These are phyloP conservation scores for Myrmecobius fasciatus DNA, from an alignment of 2,113 vertebrate genomes.

Conservation along the genomic window DNA sequence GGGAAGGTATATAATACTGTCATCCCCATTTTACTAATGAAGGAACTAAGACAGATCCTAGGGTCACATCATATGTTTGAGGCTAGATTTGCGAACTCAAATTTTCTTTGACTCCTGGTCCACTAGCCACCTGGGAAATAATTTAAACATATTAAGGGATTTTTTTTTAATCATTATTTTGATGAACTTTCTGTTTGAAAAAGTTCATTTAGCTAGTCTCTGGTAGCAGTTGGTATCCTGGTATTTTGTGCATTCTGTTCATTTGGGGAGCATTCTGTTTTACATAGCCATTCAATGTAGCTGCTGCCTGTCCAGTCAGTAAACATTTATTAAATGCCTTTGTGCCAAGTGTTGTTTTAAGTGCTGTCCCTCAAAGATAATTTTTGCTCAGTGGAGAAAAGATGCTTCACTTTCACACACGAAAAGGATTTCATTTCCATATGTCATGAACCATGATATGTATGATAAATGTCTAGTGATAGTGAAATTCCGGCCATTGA, in stretches of 20 bases:
- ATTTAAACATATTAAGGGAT: background rate
- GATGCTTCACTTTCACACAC: background rate
- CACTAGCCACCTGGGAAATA: background rate
- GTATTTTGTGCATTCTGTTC: background rate
- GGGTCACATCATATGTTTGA: background rate
- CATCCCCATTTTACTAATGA: conserved; percentile 41
- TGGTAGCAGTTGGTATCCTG: background rate
- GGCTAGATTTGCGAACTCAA: background rate
- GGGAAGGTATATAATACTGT: background rate
- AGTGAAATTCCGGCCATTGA: background rate
- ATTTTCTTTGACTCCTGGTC: background rate
- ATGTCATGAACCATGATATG: background rate
- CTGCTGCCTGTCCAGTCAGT: background rate
- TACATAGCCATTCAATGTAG: background rate
- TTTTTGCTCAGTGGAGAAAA: background rate
- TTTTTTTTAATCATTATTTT: background rate
- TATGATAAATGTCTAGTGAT: background rate
- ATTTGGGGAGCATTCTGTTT: no score
- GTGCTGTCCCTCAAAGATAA: background rate
- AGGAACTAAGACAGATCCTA: conserved; percentile 1
- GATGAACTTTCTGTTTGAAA: background rate
- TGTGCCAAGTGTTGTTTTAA: background rate
- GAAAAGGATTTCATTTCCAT: background rate
- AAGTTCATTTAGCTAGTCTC: background rate
- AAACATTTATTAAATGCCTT: background rate